Conservation (phyloP, 2,797 vertebrate genomes). For the Neopelma chrysocephalum region DNA sequence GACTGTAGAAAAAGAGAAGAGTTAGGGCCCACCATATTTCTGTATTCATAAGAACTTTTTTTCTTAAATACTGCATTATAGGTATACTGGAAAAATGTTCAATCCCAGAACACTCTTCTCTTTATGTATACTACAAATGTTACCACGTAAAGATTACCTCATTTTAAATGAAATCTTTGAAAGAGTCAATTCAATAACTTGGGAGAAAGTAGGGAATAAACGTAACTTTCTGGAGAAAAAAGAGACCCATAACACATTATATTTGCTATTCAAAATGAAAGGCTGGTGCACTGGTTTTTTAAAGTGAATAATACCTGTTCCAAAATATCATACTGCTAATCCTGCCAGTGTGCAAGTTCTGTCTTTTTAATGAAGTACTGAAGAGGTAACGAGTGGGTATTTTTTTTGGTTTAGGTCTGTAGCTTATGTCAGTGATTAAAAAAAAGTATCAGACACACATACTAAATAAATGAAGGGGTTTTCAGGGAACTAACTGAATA, state of each 20-base stretch:
- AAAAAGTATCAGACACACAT: neutral
- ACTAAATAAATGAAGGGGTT: neutral
- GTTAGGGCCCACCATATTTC: neutral
- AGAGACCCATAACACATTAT: neutral
- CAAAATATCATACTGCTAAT: neutral
- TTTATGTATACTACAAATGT: neutral
- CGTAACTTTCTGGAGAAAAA: neutral
- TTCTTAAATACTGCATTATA: neutral
- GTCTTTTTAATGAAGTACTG: neutral
- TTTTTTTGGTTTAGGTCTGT: neutral
- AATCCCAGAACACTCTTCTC: neutral
- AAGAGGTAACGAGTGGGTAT: neutral
- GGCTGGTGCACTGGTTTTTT: neutral
- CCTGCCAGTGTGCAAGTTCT: neutral
- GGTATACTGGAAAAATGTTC: neutral
- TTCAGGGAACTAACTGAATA: neutral
- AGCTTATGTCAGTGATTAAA: neutral
- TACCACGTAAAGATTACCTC: neutral
- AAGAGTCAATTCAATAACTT: neutral
- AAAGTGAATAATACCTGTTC: neutral
- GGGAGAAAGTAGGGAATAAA: neutral
- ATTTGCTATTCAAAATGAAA: neutral
- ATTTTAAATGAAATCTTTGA: neutral
- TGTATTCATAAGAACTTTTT: neutral
- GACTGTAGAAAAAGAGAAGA: neutral